Conservation (phyloP, 2,113 vertebrate species). For the Pimephales promelas region DNA sequence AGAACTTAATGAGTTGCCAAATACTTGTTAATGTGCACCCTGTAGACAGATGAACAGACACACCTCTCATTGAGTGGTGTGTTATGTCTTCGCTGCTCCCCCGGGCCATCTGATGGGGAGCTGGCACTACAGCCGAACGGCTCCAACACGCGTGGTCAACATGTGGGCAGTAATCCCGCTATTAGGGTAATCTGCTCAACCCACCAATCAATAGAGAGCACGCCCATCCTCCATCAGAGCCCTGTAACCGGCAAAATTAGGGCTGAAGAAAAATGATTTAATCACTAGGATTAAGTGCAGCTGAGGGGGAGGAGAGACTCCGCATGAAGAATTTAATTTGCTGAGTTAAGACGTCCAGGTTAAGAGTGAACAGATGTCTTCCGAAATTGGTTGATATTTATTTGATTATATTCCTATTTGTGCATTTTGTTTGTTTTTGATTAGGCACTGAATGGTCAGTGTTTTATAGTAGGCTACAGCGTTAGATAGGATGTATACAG, state of each 20-base stretch:
- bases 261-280: constrained; percentile 76
- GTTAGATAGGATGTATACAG: neutral
- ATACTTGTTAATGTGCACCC: constrained; percentile 30
- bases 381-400: constrained; percentile 25
- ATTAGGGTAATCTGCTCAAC: constrained; percentile 83
- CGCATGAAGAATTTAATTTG: constrained; percentile 70
- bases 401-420: constrained; percentile 30
- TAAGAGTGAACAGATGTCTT: constrained; percentile 51
- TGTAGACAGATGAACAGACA: constrained; percentile 4
- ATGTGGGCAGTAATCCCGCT: constrained; percentile 80
- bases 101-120: constrained; percentile 37
- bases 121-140: constrained; percentile 53
- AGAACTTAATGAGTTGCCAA: constrained; percentile 5
- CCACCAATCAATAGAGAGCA: constrained; percentile 78
- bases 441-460: too few relatives aligned
- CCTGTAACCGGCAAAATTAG: constrained; percentile 68
- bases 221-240: constrained; percentile 62
- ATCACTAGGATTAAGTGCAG: constrained; percentile 79
- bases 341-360: constrained; percentile 59
- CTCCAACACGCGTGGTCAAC: constrained; percentile 70
- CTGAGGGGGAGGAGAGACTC: constrained; percentile 65
- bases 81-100: constrained; percentile 15
- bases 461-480: neutral
- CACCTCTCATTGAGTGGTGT: neutral
- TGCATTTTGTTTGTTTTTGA: constrained; percentile 2